Conservation (phyloP, 2,797 vertebrate genomes). For the Periparus ater region DNA sequence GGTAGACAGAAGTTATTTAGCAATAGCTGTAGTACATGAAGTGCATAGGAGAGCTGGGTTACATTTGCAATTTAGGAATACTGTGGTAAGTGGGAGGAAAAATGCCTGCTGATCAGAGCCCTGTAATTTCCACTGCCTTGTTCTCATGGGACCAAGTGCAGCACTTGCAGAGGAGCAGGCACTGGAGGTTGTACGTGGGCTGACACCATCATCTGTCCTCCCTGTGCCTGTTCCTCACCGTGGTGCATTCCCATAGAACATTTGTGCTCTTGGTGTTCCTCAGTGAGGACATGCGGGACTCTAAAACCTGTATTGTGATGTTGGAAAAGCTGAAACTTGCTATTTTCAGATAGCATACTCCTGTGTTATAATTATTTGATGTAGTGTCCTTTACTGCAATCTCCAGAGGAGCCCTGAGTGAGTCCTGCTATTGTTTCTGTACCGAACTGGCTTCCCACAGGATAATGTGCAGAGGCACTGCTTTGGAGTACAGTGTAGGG, state of each 20-base stretch:
- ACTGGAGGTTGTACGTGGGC: background rate
- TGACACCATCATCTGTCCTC: background rate
- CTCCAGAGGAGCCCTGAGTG: background rate
- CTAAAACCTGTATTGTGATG: background rate
- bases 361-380: background rate
- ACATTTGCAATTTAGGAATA: background rate
- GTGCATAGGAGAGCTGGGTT: background rate
- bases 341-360: background rate
- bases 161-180: background rate
- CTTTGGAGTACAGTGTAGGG: background rate
- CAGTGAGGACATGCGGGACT: background rate
- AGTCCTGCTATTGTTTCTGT: background rate
- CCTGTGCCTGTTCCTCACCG: rapidly evolving
- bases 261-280: background rate
- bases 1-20: background rate
- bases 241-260: background rate
- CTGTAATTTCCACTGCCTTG: background rate
- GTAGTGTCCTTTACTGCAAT: background rate
- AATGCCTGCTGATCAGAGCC: background rate
- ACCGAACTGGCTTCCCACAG: background rate
- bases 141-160: background rate
- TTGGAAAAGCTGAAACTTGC: background rate
- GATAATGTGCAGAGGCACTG: background rate
- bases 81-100: background rate
- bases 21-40: background rate